phyloP scores from a whole-genome alignment of 2,113 vertebrate species.

The Vidua macroura region DNA sequence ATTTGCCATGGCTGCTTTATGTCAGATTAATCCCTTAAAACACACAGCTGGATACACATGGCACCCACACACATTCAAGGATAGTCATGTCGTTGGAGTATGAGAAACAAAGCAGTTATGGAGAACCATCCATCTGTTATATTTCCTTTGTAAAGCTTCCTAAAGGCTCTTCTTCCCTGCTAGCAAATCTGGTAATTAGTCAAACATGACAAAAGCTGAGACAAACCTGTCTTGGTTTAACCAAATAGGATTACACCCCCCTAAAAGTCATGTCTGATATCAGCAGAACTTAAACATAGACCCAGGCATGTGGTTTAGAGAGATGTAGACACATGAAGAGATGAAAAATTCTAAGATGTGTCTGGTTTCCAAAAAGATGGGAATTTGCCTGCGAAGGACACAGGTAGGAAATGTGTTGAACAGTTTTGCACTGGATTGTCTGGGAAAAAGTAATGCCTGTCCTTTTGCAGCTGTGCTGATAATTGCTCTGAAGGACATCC shows the following conservation, averaged over 20 bases:
- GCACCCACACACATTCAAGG: not conserved
- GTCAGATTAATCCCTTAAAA: conserved; percentile 38
- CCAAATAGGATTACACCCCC: not conserved
- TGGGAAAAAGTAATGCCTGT: not conserved
- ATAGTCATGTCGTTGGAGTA: not conserved
- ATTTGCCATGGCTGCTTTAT: conserved; percentile 17
- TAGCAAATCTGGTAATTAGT: not conserved
- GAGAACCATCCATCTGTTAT: not conserved
- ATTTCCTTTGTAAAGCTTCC: conserved; percentile 1
- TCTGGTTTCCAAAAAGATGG: not conserved
- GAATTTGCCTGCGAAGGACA: not conserved
- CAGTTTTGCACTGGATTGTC: not conserved
- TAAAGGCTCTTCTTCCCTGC: not conserved
- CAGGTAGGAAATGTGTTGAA: not conserved
- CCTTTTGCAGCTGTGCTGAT: not conserved
- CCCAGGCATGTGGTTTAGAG: not conserved
- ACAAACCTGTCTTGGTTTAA: not conserved
- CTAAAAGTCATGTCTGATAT: not conserved
- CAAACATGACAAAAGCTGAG: not conserved
- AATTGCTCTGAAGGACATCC: not conserved
- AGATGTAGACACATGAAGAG: not conserved
- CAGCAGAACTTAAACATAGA: not conserved
- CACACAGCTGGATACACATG: conserved; percentile 49
- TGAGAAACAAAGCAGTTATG: conserved; percentile 20
- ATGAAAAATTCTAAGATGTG: not conserved